Base-by-base conservation (phyloP, 2,888 invertebrate genomes). In the Ectemnius continuus region DNA sequence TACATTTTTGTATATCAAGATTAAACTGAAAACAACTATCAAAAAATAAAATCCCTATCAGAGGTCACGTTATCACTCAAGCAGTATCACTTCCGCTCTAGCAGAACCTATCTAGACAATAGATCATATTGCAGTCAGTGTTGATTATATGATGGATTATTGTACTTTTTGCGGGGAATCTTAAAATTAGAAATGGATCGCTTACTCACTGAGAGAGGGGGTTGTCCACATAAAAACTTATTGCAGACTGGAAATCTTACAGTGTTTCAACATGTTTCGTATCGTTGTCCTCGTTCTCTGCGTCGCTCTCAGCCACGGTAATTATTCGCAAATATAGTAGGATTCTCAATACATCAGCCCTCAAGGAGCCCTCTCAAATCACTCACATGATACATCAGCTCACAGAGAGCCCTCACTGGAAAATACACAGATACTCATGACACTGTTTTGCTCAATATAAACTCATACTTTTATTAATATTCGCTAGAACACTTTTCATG, bases 201-300 rank as follows among this genome's bases (percentile, higher is more conserved):
- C 20, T 78, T 23, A 47, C 67, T 68, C 60, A 64, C 63, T 63
- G 48, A 60, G 65, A n/a, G 78, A 81, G 75, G 73, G 64, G 63
- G 62, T 71, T 78, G 69, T 67, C 26, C 16, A 48, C 81, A 81
- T 81, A 81, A 81, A 81, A 76, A 79, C 63, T 8, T 60, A 36
- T 57, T 36, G 8, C 23, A 5, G 28, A 16, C 48, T 64, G 20
- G 48, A 47, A 69, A 47, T 57, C 61, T 59, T 48, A 62, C 46
- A 70, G 48, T 56, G 6, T 18, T 58, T 45, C 13, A 72, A 81
- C 47, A 81, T 81, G 79, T 61, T 70, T 0, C 71, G 68, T 68
- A 36, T 8, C 2, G 26, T 72, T 14, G 14, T 63, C 26, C 45
- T 67, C 11, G 4, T 11, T 36, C 26, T 62, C 11, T 13, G 73